phyloP scores from a whole-genome alignment of 2,113 vertebrate genomes.

The Lampris incognitus region DNA sequence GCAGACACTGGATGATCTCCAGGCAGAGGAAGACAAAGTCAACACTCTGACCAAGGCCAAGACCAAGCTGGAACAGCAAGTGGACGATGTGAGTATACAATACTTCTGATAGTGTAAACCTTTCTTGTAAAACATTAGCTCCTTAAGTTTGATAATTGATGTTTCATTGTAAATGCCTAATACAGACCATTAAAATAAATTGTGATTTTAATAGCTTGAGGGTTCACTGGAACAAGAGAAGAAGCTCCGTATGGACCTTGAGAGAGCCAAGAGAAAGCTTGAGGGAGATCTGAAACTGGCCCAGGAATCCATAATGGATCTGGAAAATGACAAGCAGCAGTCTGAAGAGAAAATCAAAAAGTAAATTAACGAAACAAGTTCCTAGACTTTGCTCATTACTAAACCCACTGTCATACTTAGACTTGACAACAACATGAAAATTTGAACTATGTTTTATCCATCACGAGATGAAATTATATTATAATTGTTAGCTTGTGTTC shows the following conservation, averaged over 20 bases:
- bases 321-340: constrained; percentile 15
- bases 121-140: too few relatives aligned
- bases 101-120: too few relatives aligned
- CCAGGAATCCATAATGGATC: too few relatives aligned
- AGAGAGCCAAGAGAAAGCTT: constrained; percentile 63
- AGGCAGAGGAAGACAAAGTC: constrained; percentile 54
- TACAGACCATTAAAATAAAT: too few relatives aligned
- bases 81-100: constrained; percentile 55
- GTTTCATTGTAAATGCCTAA: too few relatives aligned
- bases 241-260: constrained; percentile 81
- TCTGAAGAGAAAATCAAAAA: constrained; percentile 29
- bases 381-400: too few relatives aligned
- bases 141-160: not conserved
- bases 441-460: too few relatives aligned
- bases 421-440: too few relatives aligned
- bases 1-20: constrained; percentile 81
- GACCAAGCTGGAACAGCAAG: constrained; percentile 7
- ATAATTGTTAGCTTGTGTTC: too few relatives aligned
- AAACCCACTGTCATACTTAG: too few relatives aligned
- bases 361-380: constrained; percentile 48
- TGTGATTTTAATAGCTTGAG: constrained; percentile 72
- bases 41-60: too few relatives aligned
- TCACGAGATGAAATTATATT: too few relatives aligned
- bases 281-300: constrained; percentile 42
- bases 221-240: constrained; percentile 84